A percentile compares a stretch with the other conserved stretches of the same genome.
phyloP scores from a whole-genome alignment of 2,797 vertebrate species.

The Peromyscus eremicus region DNA sequence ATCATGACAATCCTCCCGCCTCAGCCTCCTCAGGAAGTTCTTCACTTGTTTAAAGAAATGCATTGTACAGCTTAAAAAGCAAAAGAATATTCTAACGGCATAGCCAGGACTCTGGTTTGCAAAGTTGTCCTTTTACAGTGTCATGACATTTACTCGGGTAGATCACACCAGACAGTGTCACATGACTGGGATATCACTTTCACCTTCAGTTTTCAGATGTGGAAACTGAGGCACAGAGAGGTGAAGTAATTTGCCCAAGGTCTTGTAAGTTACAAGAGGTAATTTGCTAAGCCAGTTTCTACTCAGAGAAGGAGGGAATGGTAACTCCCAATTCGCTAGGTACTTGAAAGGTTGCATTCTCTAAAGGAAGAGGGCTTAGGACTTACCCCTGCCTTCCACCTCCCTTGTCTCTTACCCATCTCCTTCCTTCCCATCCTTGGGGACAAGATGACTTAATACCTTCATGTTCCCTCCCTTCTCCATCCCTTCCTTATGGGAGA shows the following conservation, averaged over 20 bases:
- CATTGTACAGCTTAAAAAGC: neutral
- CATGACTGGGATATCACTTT: neutral
- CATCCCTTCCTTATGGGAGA: neutral
- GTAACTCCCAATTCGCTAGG: neutral
- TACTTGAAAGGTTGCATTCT: neutral
- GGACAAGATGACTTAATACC: neutral
- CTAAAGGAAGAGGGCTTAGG: neutral
- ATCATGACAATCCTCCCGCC: neutral
- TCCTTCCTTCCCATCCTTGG: neutral
- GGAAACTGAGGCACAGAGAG: conserved; percentile 1
- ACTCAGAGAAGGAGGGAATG: neutral
- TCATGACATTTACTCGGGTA: neutral
- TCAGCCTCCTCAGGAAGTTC: neutral
- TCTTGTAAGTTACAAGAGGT: neutral
- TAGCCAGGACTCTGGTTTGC: neutral
- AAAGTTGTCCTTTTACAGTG: neutral
- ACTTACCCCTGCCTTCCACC: neutral
- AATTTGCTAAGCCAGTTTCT: neutral
- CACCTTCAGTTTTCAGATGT: neutral
- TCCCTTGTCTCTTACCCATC: neutral
- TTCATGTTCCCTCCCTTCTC: neutral
- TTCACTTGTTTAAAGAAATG: neutral
- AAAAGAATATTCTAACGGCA: neutral
- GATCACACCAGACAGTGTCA: neutral
- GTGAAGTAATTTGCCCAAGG: neutral